These are phyloP conservation scores for Hemibagrus wyckioides DNA, from an alignment of 2,113 vertebrate species.

Conservation along the genomic window DNA sequence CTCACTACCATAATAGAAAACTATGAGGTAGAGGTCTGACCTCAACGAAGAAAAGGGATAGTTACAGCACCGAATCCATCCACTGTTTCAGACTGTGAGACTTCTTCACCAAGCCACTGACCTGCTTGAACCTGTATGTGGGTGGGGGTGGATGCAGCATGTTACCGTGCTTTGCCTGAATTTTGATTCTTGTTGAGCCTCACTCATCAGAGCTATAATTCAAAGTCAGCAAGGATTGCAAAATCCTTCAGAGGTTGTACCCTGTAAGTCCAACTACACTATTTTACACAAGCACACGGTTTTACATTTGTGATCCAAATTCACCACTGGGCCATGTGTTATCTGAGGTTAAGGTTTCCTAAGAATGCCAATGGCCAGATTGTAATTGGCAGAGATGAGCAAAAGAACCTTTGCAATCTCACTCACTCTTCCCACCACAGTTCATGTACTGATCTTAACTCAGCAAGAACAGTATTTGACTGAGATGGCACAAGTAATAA, in stretches of 20 bases:
- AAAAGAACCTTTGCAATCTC: neutral
- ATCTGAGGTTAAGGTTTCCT: neutral
- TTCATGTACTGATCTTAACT: neutral
- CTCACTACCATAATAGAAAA: slow-evolving; percentile 71
- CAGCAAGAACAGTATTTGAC: neutral
- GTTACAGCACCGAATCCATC: slow-evolving; percentile 68
- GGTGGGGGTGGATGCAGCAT: neutral
- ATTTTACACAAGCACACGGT: neutral
- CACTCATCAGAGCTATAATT: neutral
- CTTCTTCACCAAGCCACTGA: slow-evolving; percentile 52
- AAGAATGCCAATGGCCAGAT: neutral
- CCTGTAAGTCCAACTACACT: neutral
- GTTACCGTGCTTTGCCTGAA: slow-evolving; percentile 20
- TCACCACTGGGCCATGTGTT: neutral
- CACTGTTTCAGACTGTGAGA: slow-evolving; percentile 61
- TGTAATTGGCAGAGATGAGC: neutral
- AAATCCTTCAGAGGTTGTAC: slow-evolving; percentile 7
- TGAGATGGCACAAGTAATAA: neutral
- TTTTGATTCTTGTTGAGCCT: neutral
- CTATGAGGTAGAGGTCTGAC: slow-evolving; percentile 64
- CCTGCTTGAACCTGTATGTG: slow-evolving; percentile 40
- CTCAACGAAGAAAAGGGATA: slow-evolving; percentile 54
- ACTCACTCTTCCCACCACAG: neutral
- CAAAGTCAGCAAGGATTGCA: neutral
- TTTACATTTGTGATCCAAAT: neutral